phyloP scores from a whole-genome alignment of 2,888 invertebrate genomes.

The Brachypterus glaber region DNA sequence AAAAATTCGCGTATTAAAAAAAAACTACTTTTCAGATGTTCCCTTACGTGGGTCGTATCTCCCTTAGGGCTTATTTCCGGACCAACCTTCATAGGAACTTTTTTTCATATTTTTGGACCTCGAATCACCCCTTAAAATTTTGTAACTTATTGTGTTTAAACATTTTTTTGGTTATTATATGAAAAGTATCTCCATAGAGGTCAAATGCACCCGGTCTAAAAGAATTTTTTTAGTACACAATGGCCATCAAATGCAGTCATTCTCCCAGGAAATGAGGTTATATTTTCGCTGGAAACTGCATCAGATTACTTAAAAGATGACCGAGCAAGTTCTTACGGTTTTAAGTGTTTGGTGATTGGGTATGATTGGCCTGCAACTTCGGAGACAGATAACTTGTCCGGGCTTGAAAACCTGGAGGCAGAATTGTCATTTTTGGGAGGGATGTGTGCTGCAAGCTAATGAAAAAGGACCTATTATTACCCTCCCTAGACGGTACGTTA shows the following conservation, averaged over 20 bases:
- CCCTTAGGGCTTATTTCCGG: too few relatives aligned
- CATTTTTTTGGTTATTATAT: too few relatives aligned
- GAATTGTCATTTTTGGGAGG: slow-evolving; percentile 86
- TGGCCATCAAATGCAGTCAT: slow-evolving; percentile 86
- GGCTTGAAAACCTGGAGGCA: slow-evolving; percentile 71
- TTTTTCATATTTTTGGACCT: too few relatives aligned
- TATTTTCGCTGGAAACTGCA: slow-evolving; percentile 92
- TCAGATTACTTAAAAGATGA: slow-evolving; percentile 91
- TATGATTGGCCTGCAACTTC: slow-evolving; percentile 62
- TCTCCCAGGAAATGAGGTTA: slow-evolving; percentile 86
- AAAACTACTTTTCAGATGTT: too few relatives aligned
- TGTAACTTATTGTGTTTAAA: too few relatives aligned
- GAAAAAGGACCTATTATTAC: slow-evolving; percentile 67
- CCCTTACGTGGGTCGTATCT: too few relatives aligned
- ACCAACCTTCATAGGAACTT: too few relatives aligned
- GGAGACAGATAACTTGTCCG: slow-evolving; percentile 35
- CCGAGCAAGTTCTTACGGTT: slow-evolving; percentile 67
- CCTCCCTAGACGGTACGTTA: slow-evolving; percentile 46
- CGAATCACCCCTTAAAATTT: too few relatives aligned
- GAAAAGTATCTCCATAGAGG: too few relatives aligned
- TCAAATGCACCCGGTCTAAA: too few relatives aligned
- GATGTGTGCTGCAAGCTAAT: slow-evolving; percentile 84
- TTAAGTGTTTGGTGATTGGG: slow-evolving; percentile 71
- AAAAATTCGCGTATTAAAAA: too few relatives aligned
- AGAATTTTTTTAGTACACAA: slow-evolving; percentile 47